Evolutionary conservation across 2,113 vertebrate species (phyloP).

Genomic region (Eretmochelys imbricata): DNA sequence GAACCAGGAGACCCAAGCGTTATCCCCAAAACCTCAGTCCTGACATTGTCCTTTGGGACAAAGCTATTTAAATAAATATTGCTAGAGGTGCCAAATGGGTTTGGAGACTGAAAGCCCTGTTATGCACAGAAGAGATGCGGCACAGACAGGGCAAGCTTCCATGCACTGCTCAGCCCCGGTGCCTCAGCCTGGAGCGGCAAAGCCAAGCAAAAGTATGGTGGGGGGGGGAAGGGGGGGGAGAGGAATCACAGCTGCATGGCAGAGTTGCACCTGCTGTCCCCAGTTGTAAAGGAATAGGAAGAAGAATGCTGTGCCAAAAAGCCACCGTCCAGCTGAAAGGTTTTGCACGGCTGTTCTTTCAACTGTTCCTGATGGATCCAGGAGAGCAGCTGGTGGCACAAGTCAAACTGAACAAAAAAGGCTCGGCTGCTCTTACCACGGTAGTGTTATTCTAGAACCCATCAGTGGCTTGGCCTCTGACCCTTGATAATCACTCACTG

Average conservation of each 20-base stretch:
- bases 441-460: background rate
- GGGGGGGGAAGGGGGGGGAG: no score
- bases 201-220: background rate
- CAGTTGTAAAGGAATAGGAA: rapidly evolving
- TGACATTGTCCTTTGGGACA: background rate
- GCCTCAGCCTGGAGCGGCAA: background rate
- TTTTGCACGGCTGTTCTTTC: background rate
- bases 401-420: background rate
- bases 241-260: background rate
- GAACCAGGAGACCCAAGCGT: background rate
- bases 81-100: background rate
- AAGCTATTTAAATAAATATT: background rate
- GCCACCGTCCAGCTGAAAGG: background rate
- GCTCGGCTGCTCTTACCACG: background rate
- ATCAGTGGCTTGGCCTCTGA: background rate
- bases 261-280: background rate
- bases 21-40: background rate
- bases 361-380: background rate
- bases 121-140: background rate
- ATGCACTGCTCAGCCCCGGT: background rate
- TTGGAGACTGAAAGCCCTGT: background rate
- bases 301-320: background rate
- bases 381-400: background rate
- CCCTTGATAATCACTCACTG: background rate
- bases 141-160: background rate